These are phyloP conservation scores for Ennomos quercinarius DNA, from an alignment of 2,888 invertebrate genomes.

Conservation along the genomic window DNA sequence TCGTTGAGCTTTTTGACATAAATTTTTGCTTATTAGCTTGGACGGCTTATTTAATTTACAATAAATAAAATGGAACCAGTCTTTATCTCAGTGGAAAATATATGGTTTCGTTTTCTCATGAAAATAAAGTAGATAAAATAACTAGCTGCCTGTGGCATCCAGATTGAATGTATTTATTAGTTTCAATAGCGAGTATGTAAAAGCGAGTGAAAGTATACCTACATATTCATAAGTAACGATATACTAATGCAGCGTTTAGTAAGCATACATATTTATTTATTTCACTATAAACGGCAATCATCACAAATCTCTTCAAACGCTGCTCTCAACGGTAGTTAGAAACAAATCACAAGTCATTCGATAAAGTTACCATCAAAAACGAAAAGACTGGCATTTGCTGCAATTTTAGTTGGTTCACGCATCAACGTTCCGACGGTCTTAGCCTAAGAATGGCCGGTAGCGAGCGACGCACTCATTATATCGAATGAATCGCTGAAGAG, in stretches of 20 bases:
- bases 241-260: no score
- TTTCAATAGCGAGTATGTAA: no score
- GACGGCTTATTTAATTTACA: no score
- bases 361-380: constrained; percentile 38
- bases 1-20: constrained; percentile 23
- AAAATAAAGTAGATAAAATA: constrained; percentile 1
- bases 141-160: no score
- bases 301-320: constrained; percentile 35
- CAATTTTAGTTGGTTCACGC: constrained; percentile 48
- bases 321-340: constrained; percentile 37
- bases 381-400: constrained; percentile 43
- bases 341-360: constrained; percentile 42
- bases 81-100: background rate
- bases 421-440: constrained; percentile 27
- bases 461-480: constrained; percentile 71
- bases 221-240: no score
- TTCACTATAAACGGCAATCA: constrained; percentile 30
- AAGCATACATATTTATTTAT: constrained; percentile 6
- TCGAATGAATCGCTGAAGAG: constrained; percentile 77
- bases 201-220: no score
- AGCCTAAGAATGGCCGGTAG: constrained; percentile 63
- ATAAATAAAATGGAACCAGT: no score
- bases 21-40: constrained; percentile 6
- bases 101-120: constrained; percentile 4
- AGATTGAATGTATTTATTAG: no score